Percentiles rank a stretch among this genome's conserved stretches.
These are phyloP conservation scores for Cephalopholis sonnerati DNA, from an alignment of 2,113 vertebrate species.

Conservation along the genomic window DNA sequence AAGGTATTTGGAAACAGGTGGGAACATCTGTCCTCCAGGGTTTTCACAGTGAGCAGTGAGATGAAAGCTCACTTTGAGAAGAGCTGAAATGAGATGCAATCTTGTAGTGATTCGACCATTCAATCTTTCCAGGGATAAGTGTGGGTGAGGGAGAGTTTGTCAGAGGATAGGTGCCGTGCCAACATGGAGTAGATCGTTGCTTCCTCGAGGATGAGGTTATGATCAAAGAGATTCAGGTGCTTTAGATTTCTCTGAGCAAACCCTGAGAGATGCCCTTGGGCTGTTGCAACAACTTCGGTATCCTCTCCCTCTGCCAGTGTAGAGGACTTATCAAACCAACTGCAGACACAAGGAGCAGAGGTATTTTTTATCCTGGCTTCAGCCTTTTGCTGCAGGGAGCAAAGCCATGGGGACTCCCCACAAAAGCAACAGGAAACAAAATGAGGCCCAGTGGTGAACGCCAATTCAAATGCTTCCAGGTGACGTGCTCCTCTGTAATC, in stretches of 20 bases:
- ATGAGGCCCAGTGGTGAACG: slow-evolving; percentile 17
- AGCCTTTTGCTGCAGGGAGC: slow-evolving; percentile 40
- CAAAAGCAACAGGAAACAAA: slow-evolving; percentile 30
- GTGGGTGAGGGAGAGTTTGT: slow-evolving; percentile 23
- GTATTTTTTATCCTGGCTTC: slow-evolving; percentile 22
- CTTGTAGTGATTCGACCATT: slow-evolving; percentile 14
- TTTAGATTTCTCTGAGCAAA: slow-evolving; percentile 63
- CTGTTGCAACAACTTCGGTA: slow-evolving; percentile 57
- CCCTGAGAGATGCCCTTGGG: slow-evolving; percentile 63
- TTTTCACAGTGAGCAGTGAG: slow-evolving; percentile 11
- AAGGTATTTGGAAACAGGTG: slow-evolving; percentile 20
- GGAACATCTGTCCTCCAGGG: slow-evolving; percentile 1
- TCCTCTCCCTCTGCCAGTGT: slow-evolving; percentile 45
- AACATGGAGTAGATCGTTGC: slow-evolving; percentile 48
- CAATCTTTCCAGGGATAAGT: slow-evolving; percentile 9
- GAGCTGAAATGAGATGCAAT: slow-evolving; percentile 45
- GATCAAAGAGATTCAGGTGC: slow-evolving; percentile 74
- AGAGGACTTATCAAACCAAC: slow-evolving; percentile 61
- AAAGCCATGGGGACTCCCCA: slow-evolving; percentile 14
- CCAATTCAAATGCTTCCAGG: not conserved
- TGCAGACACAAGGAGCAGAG: slow-evolving; percentile 47
- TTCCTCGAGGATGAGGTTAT: slow-evolving; percentile 49
- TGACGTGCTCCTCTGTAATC: slow-evolving; percentile 18
- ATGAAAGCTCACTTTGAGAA: slow-evolving; percentile 53
- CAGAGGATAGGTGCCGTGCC: slow-evolving; percentile 38